These are phyloP conservation scores for Enteromius paludinosus DNA, from an alignment of 2,797 vertebrate species.

Conservation along the genomic window DNA sequence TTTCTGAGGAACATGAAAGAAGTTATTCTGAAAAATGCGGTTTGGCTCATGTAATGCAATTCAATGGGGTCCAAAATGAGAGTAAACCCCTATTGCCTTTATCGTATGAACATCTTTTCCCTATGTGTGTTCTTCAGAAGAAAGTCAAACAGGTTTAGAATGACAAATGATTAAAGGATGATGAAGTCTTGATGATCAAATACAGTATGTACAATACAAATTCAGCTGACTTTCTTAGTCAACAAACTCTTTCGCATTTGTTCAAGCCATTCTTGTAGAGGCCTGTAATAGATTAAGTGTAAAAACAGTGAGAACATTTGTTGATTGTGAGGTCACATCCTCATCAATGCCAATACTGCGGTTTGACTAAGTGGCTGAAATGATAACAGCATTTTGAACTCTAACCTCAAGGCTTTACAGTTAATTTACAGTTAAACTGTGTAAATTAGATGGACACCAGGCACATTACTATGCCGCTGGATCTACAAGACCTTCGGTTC, in stretches of 20 bases:
- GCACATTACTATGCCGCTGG: slow-evolving; percentile 40
- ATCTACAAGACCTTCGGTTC: slow-evolving; percentile 34
- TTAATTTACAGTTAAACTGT: slow-evolving; percentile 25
- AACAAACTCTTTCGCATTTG: slow-evolving; percentile 20
- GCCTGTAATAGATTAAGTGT: slow-evolving; percentile 45
- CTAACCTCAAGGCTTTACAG: slow-evolving; percentile 34
- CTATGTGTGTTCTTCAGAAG: background rate
- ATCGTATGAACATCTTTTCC: background rate
- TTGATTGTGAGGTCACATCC: slow-evolving; percentile 15
- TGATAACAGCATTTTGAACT: slow-evolving; percentile 38
- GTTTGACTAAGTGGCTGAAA: slow-evolving; percentile 48
- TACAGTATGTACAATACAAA: background rate
- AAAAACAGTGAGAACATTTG: slow-evolving; percentile 31
- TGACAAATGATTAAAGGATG: background rate
- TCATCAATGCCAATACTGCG: slow-evolving; percentile 26
- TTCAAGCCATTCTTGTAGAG: slow-evolving; percentile 43
- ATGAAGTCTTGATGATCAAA: background rate
- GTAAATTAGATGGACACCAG: slow-evolving; percentile 35
- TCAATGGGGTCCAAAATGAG: background rate
- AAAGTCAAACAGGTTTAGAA: background rate
- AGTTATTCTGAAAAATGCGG: background rate
- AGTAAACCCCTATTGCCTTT: background rate
- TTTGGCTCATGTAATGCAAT: background rate
- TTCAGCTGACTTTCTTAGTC: background rate
- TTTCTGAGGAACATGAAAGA: background rate